A percentile compares a stretch with the other conserved stretches of the same genome.
These are phyloP conservation scores for Regulus satrapa DNA, from an alignment of 2,113 vertebrate genomes.

Conservation along the genomic window DNA sequence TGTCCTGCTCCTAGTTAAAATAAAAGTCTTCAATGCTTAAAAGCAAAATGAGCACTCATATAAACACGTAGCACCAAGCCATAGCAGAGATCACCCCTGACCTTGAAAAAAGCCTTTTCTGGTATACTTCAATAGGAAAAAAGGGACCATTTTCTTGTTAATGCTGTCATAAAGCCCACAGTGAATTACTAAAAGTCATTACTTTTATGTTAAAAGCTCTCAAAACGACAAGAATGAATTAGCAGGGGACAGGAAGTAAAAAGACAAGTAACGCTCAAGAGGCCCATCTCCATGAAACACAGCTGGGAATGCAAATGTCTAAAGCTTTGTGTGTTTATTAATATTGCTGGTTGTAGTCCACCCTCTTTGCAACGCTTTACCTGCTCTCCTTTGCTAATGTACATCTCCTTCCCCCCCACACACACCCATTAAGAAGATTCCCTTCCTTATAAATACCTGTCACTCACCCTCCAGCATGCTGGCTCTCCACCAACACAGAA, in stretches of 20 bases:
- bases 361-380: not conserved
- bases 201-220: slow-evolving; percentile 36
- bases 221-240: not conserved
- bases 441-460: not conserved
- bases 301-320: not conserved
- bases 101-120: not conserved
- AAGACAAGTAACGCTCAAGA: not conserved
- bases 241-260: not conserved
- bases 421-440: not conserved
- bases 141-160: not conserved
- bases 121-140: not conserved
- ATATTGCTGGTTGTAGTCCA: not conserved
- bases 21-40: not conserved
- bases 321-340: not conserved
- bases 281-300: not conserved
- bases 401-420: not conserved
- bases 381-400: not conserved
- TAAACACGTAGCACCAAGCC: not conserved
- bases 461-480: not conserved
- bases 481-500: not conserved
- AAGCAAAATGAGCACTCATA: not conserved
- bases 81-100: not conserved
- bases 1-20: not conserved
- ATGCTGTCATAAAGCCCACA: not conserved
- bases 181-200: not conserved